Base-by-base conservation (phyloP, 2,113 vertebrate genomes). In the Sander vitreus region DNA sequence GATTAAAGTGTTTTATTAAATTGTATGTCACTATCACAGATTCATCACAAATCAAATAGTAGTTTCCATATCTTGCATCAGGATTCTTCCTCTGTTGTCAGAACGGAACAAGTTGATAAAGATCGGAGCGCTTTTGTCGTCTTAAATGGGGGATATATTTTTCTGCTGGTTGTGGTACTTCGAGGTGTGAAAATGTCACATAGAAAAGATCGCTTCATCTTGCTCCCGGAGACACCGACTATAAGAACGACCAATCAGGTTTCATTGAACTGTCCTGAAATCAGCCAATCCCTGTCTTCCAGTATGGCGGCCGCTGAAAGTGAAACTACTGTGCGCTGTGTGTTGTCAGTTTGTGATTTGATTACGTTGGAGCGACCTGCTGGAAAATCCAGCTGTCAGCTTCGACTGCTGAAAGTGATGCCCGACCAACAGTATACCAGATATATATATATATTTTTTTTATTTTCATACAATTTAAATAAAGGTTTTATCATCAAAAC, bases 351-450 rank as follows among this genome's bases (percentile, higher is more conserved):
- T 23, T 60, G 63, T 67, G 71, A 73, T 77, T 57, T 48, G 47
- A 72, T 83, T 78, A 53, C 5, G 19, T 69, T 11, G 3, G 43
- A 57, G 23, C 36, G 39, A 23, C 63, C 63, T 51, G 79, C 63
- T 48, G 64, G 27, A 72, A 9, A 54, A 43, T 71, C 71, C 71
- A 85, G 83, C 83, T 80, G 83, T 76, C 60, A 1, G 39, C 50
- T 5, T 18, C 18, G 12, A 39, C 70, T 13, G 27, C 30, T 39
- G 43, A 59, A 19, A 43, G 19, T 15, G n/a, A 12, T 19, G 3
- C 54, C 47, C 54, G 0, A 19, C 3, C 54, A 18, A 47, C 64
- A 48, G 6, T 0, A 10, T n/a, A 18, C 2, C 68, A 43, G 5
- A 25, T 15, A 43, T 27, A 27, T 27, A 27, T 27, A 27, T 27